Conservation (phyloP, 1,140 invertebrate genomes). For the Drosophila melanica region DNA sequence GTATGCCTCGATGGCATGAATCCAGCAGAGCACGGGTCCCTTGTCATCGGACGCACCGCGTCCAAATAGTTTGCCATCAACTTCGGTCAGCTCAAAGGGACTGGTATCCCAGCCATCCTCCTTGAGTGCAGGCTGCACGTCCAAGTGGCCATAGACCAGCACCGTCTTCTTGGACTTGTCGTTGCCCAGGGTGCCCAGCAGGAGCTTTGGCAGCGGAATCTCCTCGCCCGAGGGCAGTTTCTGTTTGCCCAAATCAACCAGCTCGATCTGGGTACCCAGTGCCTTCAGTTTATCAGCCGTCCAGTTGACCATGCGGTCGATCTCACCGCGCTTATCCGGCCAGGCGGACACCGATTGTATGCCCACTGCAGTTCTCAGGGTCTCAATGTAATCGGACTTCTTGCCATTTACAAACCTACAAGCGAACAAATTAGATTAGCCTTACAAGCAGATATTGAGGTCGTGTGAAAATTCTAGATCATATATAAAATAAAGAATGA, state of each 20-base stretch:
- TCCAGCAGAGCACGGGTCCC: slow-evolving; percentile 95
- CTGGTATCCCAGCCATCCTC: slow-evolving; percentile 98
- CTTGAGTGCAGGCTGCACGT: slow-evolving; percentile 97
- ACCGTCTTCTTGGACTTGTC: slow-evolving; percentile 96
- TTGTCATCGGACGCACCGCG: slow-evolving; percentile 98
- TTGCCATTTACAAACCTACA: slow-evolving; percentile 69
- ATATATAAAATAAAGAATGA: too few relatives aligned
- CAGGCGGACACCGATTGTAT: slow-evolving; percentile 98
- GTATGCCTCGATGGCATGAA: slow-evolving; percentile 96
- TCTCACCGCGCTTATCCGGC: slow-evolving; percentile 82
- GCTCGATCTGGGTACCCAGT: slow-evolving; percentile 90
- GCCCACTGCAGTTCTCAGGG: slow-evolving; percentile 93
- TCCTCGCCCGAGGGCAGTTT: slow-evolving; percentile 89
- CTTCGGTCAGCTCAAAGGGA: slow-evolving; percentile 95
- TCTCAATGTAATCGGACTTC: slow-evolving; percentile 88
- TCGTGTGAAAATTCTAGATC: slow-evolving; percentile 20
- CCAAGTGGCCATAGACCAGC: slow-evolving; percentile 98
- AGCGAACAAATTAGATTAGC: slow-evolving; percentile 47
- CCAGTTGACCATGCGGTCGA: slow-evolving; percentile 90
- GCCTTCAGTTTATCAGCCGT: slow-evolving; percentile 89
- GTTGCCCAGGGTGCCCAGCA: slow-evolving; percentile 93
- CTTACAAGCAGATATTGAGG: slow-evolving; percentile 18
- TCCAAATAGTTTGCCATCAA: slow-evolving; percentile 96
- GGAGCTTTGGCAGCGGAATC: slow-evolving; percentile 93
- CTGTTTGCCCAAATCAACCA: slow-evolving; percentile 93